These are phyloP conservation scores for Entomobrya proxima DNA, from an alignment of 2,888 invertebrate species.

Conservation along the genomic window DNA sequence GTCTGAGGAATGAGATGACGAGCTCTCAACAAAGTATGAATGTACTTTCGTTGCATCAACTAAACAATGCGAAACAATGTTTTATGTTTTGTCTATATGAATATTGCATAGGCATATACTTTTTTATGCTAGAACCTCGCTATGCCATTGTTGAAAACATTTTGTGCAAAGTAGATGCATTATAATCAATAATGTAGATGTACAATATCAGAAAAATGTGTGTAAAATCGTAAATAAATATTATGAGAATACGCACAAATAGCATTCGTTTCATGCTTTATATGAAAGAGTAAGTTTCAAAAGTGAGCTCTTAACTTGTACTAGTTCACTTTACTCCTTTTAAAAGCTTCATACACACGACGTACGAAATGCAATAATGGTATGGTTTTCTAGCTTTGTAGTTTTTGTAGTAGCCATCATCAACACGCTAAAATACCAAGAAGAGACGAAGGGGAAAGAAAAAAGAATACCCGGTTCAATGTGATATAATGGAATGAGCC, in stretches of 20 bases:
- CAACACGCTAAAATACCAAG: slow-evolving; percentile 55
- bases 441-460: slow-evolving; percentile 41
- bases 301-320: not conserved
- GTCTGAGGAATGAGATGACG: too few species aligned
- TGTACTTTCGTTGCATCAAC: too few species aligned
- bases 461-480: slow-evolving; percentile 47
- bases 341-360: not conserved
- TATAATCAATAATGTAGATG: too few species aligned
- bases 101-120: too few species aligned
- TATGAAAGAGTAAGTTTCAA: slow-evolving; percentile 24
- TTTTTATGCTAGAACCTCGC: too few species aligned
- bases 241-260: not conserved
- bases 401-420: slow-evolving; percentile 29
- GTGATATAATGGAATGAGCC: slow-evolving; percentile 46
- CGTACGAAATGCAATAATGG: not conserved
- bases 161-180: too few species aligned
- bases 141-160: too few species aligned
- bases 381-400: slow-evolving; percentile 33
- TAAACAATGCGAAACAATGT: too few species aligned
- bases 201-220: too few species aligned
- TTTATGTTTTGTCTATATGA: too few species aligned
- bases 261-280: not conserved
- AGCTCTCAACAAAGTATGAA: too few species aligned
- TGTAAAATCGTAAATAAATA: too few species aligned
- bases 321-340: not conserved